Evolutionary conservation across 2,113 vertebrate genomes (phyloP).

Genomic region (Hippoglossus stenolepis): DNA sequence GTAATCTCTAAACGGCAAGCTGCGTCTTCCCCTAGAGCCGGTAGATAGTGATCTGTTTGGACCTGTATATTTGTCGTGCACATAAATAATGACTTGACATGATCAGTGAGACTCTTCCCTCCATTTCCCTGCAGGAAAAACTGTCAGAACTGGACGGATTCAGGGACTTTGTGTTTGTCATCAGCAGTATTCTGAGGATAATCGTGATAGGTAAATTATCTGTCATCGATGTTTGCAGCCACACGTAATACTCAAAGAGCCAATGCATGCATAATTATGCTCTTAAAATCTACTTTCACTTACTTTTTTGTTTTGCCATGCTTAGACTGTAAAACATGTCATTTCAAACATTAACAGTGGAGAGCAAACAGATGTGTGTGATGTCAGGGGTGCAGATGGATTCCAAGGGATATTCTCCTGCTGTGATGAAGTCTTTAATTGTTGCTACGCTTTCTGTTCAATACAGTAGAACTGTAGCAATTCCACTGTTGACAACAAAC

Average conservation of each 20-base stretch:
- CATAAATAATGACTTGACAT: neutral
- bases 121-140: constrained; percentile 48
- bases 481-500: neutral
- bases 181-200: constrained; percentile 81
- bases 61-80: too few relatives aligned
- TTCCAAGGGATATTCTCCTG: constrained; percentile 22
- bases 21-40: neutral
- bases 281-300: neutral
- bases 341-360: constrained; percentile 5
- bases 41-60: too few relatives aligned
- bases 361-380: constrained; percentile 26
- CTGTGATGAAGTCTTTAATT: constrained; percentile 17
- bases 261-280: neutral
- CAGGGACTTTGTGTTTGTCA: constrained; percentile 79
- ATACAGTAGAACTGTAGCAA: neutral
- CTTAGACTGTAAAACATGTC: constrained; percentile 1
- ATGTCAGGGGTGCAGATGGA: constrained; percentile 6
- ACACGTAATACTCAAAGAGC: neutral
- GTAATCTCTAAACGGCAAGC: neutral
- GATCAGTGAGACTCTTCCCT: neutral
- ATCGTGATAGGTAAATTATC: constrained; percentile 70
- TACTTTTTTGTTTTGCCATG: neutral
- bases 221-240: constrained; percentile 4
- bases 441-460: constrained; percentile 2
- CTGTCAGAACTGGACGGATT: constrained; percentile 75